These are phyloP conservation scores for Pogonognathellus flavescens DNA, from an alignment of 1,140 invertebrate species.

Conservation along the genomic window DNA sequence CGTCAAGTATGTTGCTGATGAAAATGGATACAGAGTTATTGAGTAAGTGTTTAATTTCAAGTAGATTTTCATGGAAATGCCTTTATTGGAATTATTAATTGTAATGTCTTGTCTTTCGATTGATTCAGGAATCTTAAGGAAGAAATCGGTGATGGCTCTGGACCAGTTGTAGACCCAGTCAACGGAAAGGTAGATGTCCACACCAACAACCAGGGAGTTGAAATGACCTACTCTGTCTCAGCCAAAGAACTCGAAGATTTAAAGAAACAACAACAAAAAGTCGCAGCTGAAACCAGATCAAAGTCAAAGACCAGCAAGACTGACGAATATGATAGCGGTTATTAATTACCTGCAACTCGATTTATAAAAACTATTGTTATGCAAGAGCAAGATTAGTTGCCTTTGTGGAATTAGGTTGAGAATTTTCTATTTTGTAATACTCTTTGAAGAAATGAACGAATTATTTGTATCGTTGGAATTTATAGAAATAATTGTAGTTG, in stretches of 20 bases:
- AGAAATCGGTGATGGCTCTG: constrained; percentile 70
- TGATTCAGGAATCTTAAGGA: constrained; percentile 71
- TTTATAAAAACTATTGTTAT: neutral
- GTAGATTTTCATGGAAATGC: constrained; percentile 4
- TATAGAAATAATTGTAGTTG: neutral
- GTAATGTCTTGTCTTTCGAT: neutral
- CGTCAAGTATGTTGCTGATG: constrained; percentile 74
- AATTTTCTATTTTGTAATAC: neutral
- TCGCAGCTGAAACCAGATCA: neutral
- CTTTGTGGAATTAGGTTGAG: neutral
- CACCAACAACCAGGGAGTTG: constrained; percentile 68
- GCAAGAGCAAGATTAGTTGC: neutral
- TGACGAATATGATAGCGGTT: neutral
- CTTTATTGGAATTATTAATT: too few species aligned
- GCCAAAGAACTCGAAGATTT: constrained; percentile 42
- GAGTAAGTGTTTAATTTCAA: constrained; percentile 69
- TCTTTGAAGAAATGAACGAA: neutral
- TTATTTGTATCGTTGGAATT: neutral
- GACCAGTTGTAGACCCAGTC: constrained; percentile 70
- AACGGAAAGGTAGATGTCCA: constrained; percentile 72
- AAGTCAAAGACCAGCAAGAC: neutral
- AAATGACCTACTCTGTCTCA: constrained; percentile 70
- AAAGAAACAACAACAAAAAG: neutral
- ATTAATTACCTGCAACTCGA: neutral
- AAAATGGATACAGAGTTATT: constrained; percentile 74